A percentile compares a stretch with the other conserved stretches of the same genome.
These are phyloP conservation scores for Heliconius himera DNA, from an alignment of 1,140 invertebrate genomes.

Conservation along the genomic window DNA sequence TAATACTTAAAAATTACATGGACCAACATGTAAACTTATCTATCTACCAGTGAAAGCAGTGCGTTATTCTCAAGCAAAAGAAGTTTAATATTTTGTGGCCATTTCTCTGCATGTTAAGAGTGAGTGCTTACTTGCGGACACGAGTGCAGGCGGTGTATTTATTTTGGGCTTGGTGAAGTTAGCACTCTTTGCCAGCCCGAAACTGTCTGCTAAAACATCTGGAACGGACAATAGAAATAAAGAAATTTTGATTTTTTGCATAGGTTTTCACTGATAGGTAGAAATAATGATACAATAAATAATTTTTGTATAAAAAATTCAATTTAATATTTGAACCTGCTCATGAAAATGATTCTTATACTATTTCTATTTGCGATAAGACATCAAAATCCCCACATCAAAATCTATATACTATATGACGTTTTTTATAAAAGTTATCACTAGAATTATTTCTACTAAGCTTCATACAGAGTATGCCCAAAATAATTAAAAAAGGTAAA, in stretches of 20 bases:
- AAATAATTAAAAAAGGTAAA: too few relatives aligned
- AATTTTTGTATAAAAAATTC: too few relatives aligned
- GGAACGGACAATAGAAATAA: constrained; percentile 50
- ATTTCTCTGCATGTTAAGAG: neutral
- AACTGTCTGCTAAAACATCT: constrained; percentile 73
- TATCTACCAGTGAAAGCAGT: constrained; percentile 46
- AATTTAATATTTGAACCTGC: too few relatives aligned
- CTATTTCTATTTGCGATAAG: too few relatives aligned
- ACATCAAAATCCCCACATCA: too few relatives aligned
- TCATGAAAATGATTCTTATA: too few relatives aligned
- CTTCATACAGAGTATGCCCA: too few relatives aligned
- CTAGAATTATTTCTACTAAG: too few relatives aligned
- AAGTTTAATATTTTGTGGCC: neutral
- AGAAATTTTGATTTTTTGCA: neutral
- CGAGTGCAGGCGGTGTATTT: constrained; percentile 44
- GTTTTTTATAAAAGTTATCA: too few relatives aligned
- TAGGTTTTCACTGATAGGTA: constrained; percentile 45
- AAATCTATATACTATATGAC: too few relatives aligned
- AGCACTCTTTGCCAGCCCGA: constrained; percentile 61
- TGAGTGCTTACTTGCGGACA: constrained; percentile 57
- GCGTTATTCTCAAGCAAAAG: neutral
- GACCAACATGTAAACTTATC: constrained; percentile 16
- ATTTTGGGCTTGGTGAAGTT: constrained; percentile 59
- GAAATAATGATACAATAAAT: constrained; percentile 1
- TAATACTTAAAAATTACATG: neutral